Conservation (phyloP, 2,888 invertebrate species). For the Euzetes globulus region DNA sequence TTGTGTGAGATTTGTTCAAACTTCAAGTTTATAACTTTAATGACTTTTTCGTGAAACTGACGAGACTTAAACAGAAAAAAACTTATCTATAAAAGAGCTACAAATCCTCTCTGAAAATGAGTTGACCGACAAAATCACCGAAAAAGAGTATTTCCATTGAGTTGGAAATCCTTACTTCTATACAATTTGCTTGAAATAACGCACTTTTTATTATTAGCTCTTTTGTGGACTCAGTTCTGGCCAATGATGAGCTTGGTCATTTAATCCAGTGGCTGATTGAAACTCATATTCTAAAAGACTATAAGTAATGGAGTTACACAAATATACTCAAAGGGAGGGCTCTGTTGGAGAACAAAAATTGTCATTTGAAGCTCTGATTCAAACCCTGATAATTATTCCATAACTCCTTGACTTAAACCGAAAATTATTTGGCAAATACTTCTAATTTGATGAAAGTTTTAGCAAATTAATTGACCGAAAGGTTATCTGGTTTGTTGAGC, state of each 20-base stretch:
- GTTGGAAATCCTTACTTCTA: constrained; percentile 1
- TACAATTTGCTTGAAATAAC: neutral
- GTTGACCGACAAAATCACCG: constrained; percentile 17
- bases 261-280: neutral
- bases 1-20: constrained; percentile 6
- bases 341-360: too few relatives aligned
- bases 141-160: constrained; percentile 7
- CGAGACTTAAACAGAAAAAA: neutral
- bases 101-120: constrained; percentile 18
- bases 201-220: neutral
- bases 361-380: constrained; percentile 1
- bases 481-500: too few relatives aligned
- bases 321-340: too few relatives aligned
- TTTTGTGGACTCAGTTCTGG: neutral
- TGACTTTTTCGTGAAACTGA: constrained; percentile 2
- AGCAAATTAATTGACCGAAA: too few relatives aligned
- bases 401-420: neutral
- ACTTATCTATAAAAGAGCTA: neutral
- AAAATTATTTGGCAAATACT: neutral
- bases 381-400: neutral
- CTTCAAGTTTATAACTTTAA: constrained; percentile 9
- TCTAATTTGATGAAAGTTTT: neutral
- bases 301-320: too few relatives aligned
- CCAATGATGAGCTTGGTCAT: neutral
- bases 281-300: neutral